A percentile compares a stretch with the other conserved stretches of the same genome.
Conservation (phyloP, 2,113 vertebrate genomes). For the Hyperopisus bebe region DNA sequence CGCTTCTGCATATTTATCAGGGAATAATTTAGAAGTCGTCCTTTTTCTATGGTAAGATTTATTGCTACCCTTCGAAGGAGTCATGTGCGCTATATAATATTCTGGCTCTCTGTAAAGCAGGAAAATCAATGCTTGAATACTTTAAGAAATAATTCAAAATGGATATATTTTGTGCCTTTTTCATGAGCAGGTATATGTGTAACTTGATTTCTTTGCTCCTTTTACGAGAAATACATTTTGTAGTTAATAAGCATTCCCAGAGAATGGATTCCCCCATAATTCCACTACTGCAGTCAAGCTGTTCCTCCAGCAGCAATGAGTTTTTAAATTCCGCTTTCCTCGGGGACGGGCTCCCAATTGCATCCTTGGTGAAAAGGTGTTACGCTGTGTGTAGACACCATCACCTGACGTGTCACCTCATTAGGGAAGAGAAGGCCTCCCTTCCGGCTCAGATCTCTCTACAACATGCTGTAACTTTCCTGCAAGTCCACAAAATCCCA, state of each 20-base stretch:
- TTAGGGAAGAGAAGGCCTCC: neutral
- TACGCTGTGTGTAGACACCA: neutral
- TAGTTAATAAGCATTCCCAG: neutral
- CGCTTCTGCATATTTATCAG: slow-evolving; percentile 7
- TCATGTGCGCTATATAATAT: neutral
- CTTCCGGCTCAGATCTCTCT: neutral
- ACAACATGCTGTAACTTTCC: neutral
- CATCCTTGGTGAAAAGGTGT: neutral
- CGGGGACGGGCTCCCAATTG: neutral
- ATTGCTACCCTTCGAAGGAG: neutral
- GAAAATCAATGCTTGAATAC: neutral
- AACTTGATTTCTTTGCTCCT: neutral
- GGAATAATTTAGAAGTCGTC: neutral
- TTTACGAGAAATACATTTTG: neutral
- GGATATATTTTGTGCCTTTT: neutral
- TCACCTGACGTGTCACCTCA: neutral
- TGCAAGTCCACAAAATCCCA: neutral
- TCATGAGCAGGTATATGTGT: neutral
- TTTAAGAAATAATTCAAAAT: neutral
- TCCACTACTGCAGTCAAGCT: neutral
- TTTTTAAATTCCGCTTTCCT: neutral
- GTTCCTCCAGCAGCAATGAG: neutral
- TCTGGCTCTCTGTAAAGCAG: neutral
- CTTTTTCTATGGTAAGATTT: neutral
- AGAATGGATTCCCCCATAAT: neutral